A percentile compares a stretch with the other conserved stretches of the same genome.
phyloP scores from a whole-genome alignment of 2,113 vertebrate genomes.

The Hystrix brachyura region DNA sequence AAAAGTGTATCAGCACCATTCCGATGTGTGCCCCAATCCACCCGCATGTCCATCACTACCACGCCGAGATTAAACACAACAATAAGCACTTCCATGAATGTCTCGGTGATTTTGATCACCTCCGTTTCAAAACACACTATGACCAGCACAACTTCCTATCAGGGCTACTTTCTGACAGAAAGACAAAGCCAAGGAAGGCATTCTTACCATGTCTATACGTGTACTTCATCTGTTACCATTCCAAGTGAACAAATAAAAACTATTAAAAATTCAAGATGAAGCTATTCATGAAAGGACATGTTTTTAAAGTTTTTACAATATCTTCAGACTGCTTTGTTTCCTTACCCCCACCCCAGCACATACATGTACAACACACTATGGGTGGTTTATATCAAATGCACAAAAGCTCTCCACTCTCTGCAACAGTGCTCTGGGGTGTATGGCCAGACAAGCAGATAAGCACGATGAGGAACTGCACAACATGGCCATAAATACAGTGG shows the following conservation, averaged over 20 bases:
- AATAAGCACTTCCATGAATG: neutral
- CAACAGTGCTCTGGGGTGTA: neutral
- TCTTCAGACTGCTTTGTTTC: neutral
- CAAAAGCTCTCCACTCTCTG: neutral
- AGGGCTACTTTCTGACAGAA: constrained; percentile 39
- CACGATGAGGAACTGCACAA: neutral
- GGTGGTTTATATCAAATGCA: neutral
- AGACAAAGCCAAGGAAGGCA: constrained; percentile 41
- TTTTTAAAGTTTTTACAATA: constrained; percentile 49
- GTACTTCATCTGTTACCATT: neutral
- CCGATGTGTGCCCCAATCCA: neutral
- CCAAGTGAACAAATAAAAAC: neutral
- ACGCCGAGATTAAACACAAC: neutral
- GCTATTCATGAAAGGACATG: neutral
- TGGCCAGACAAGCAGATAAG: constrained; percentile 47
- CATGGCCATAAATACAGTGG: neutral
- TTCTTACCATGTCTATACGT: neutral
- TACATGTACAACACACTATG: neutral
- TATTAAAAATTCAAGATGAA: constrained; percentile 29
- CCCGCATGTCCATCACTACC: neutral
- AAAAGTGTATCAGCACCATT: constrained; percentile 7
- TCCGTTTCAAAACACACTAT: constrained; percentile 60
- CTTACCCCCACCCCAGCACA: neutral
- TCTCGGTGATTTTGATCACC: neutral
- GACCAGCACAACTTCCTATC: constrained; percentile 22